phyloP scores from a whole-genome alignment of 2,113 vertebrate genomes.

The Thalassarche chlororhynchos region DNA sequence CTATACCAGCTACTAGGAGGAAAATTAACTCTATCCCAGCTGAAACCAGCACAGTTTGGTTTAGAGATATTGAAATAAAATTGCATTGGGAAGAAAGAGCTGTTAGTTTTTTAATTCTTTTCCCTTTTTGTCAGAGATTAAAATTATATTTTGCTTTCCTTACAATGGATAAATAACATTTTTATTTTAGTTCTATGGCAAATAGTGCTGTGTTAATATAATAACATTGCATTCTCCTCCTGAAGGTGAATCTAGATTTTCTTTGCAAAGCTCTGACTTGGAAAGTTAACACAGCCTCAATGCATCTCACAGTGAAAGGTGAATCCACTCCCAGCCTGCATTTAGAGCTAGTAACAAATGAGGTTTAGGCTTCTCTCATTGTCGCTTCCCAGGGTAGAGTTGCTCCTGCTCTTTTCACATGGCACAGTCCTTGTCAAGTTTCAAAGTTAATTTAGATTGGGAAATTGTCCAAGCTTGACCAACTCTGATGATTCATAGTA shows the following conservation, averaged over 20 bases:
- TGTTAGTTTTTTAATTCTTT: not conserved
- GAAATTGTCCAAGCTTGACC: not conserved
- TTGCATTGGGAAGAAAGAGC: not conserved
- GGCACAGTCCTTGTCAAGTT: not conserved
- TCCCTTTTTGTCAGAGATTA: not conserved
- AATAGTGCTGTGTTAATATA: not conserved
- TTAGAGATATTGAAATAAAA: not conserved
- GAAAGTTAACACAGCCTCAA: not conserved
- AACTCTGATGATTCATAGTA: not conserved
- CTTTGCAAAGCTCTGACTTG: not conserved
- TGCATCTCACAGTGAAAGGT: not conserved
- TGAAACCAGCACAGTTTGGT: not conserved
- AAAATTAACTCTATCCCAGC: too few relatives aligned
- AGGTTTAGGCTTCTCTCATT: not conserved
- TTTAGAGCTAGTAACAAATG: not conserved
- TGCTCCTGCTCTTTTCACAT: not conserved
- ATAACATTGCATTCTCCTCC: not conserved
- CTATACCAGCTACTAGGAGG: too few relatives aligned
- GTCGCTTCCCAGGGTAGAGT: not conserved
- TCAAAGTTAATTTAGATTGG: not conserved
- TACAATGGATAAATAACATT: not conserved
- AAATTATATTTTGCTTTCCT: not conserved
- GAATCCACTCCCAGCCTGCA: not conserved
- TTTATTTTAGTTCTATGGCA: not conserved
- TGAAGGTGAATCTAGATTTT: not conserved